Evolutionary conservation across 2,113 vertebrate genomes (phyloP).

Genomic region (Camelus bactrianus): DNA sequence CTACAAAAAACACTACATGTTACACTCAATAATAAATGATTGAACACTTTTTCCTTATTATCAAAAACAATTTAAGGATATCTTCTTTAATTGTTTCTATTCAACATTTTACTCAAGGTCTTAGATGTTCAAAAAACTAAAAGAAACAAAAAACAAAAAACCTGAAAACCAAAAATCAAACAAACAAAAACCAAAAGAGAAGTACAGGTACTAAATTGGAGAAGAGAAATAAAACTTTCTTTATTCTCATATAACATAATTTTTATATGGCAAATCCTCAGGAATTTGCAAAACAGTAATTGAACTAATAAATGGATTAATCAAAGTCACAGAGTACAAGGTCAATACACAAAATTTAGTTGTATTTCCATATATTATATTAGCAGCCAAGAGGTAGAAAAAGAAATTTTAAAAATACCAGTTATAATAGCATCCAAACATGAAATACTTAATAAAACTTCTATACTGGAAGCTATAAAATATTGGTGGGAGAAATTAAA

Average conservation of each 20-base stretch:
- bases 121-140: neutral
- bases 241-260: neutral
- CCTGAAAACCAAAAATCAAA: neutral
- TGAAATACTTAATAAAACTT: neutral
- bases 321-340: neutral
- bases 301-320: neutral
- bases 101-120: neutral
- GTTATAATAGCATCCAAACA: neutral
- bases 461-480: neutral
- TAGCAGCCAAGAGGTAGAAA: neutral
- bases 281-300: neutral
- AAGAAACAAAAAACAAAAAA: neutral
- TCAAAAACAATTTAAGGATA: neutral
- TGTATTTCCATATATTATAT: neutral
- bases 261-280: neutral
- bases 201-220: neutral
- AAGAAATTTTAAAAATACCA: neutral
- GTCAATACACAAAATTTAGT: slow-evolving; percentile 2
- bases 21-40: neutral
- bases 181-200: neutral
- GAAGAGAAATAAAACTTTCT: neutral
- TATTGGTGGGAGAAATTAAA: neutral
- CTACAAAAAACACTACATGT: neutral
- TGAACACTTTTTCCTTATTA: neutral
- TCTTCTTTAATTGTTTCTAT: neutral